These are phyloP conservation scores for Alaudala cheleensis DNA, from an alignment of 2,113 vertebrate species.

Conservation along the genomic window DNA sequence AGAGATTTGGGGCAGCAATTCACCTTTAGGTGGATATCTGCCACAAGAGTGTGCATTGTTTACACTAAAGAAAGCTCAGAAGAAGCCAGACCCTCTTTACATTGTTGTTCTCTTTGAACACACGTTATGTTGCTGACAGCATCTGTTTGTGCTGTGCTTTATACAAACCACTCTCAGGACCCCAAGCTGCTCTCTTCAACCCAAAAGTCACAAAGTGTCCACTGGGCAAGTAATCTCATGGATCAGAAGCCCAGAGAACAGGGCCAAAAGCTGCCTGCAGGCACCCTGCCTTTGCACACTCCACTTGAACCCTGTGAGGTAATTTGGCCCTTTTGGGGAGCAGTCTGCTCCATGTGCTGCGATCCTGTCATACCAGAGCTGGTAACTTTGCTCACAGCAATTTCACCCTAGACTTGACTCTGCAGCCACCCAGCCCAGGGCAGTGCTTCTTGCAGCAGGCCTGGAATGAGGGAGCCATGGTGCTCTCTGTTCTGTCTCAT, in stretches of 20 bases:
- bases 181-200: neutral
- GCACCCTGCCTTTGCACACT: neutral
- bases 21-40: slow-evolving; percentile 1
- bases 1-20: neutral
- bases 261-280: neutral
- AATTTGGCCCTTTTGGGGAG: neutral
- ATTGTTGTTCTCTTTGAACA: neutral
- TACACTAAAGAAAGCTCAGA: neutral
- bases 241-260: neutral
- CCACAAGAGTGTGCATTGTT: neutral
- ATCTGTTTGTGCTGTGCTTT: neutral
- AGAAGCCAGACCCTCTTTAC: neutral
- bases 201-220: neutral
- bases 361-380: neutral
- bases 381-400: neutral
- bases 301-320: slow-evolving; percentile 15
- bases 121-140: neutral
- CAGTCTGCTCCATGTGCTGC: fast-evolving
- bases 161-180: neutral
- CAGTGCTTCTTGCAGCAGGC: neutral
- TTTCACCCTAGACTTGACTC: neutral
- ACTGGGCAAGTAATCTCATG: neutral
- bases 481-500: too few relatives aligned
- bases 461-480: fast-evolving
- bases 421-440: neutral